phyloP scores from a whole-genome alignment of 2,888 invertebrate species.

The Pristionchus arcanus region DNA sequence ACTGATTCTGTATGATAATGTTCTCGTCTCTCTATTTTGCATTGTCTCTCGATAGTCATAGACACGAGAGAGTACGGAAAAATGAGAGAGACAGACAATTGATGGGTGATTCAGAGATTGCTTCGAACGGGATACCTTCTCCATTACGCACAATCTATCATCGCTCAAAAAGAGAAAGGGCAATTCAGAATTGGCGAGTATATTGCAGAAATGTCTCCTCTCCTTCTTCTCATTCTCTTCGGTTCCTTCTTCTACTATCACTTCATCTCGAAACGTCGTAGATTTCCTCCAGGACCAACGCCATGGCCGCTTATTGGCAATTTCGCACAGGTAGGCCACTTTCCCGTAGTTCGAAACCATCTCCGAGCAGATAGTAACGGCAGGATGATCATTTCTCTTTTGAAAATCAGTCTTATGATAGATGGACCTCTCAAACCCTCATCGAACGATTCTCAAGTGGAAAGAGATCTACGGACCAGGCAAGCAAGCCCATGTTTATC shows the following conservation, averaged over 20 bases:
- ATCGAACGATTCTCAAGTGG: constrained; percentile 35
- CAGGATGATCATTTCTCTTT: background rate
- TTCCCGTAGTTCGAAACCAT: too few species aligned
- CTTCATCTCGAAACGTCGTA: constrained; percentile 29
- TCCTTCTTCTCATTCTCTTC: background rate
- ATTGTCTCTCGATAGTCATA: too few species aligned
- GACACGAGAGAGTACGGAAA: too few species aligned
- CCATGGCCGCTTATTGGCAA: constrained; percentile 67
- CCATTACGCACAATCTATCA: background rate
- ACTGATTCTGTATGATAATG: too few species aligned
- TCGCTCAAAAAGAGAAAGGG: background rate
- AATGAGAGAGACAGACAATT: too few species aligned
- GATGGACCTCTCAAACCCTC: constrained; percentile 42
- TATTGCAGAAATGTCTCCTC: background rate
- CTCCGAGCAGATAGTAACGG: too few species aligned
- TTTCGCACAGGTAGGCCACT: constrained; percentile 64
- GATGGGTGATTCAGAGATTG: background rate
- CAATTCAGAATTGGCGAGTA: background rate
- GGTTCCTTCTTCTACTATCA: constrained; percentile 47
- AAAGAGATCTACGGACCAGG: constrained; percentile 4
- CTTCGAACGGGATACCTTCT: background rate
- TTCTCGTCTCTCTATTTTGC: too few species aligned
- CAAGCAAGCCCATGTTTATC: background rate
- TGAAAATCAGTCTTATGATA: background rate
- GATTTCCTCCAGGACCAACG: constrained; percentile 63